A percentile compares a stretch with the other conserved stretches of the same genome.
These are phyloP conservation scores for Bombus waltoni DNA, from an alignment of 1,140 invertebrate species.

Conservation along the genomic window DNA sequence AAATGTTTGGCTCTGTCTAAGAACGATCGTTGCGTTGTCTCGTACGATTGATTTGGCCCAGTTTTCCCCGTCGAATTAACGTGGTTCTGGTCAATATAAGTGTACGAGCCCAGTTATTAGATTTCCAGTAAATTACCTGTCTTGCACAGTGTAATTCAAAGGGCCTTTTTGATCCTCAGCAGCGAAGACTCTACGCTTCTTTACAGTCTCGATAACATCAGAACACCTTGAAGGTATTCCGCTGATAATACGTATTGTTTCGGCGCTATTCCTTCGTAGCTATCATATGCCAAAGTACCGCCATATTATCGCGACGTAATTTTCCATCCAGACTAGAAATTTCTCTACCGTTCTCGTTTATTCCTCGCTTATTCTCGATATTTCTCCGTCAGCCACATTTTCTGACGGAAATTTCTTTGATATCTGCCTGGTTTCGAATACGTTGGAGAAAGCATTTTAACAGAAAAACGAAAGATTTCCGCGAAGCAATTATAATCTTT, in stretches of 20 bases:
- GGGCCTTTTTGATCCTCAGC: constrained; percentile 7
- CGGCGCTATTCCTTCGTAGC: constrained; percentile 15
- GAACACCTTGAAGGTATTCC: constrained; percentile 38
- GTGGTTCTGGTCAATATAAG: no score
- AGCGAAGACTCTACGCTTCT: constrained; percentile 42
- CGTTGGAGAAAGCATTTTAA: not conserved
- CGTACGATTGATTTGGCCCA: no score
- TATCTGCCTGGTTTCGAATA: not conserved
- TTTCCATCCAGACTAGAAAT: not conserved
- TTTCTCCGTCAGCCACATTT: not conserved
- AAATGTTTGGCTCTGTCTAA: no score
- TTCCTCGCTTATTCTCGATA: not conserved
- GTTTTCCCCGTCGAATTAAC: not conserved
- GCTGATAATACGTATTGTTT: constrained; percentile 55
- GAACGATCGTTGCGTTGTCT: no score
- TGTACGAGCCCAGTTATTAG: not conserved
- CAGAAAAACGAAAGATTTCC: not conserved
- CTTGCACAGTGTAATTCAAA: constrained; percentile 48
- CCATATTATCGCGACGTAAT: constrained; percentile 40
- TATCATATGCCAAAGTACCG: constrained; percentile 15
- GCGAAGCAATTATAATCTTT: not conserved
- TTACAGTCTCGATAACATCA: constrained; percentile 26
- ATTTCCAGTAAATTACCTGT: not conserved
- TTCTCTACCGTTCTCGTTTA: not conserved
- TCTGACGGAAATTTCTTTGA: not conserved